phyloP scores from a whole-genome alignment of 2,113 vertebrate species.

The Penelope pileata region DNA sequence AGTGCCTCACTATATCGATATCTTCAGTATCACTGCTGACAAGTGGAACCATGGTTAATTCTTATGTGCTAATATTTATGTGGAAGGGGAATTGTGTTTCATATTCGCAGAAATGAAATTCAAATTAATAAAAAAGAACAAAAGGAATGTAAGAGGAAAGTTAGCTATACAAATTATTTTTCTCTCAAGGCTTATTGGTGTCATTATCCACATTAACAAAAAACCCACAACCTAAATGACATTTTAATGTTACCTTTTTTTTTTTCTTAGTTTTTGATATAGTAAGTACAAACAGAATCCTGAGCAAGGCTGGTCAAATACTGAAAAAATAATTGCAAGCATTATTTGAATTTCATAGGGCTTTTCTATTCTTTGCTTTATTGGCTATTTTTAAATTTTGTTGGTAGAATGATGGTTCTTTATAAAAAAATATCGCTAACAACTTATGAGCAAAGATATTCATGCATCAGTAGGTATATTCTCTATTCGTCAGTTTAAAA shows the following conservation, averaged over 20 bases:
- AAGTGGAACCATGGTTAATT: background rate
- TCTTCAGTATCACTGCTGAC: background rate
- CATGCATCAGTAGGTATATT: background rate
- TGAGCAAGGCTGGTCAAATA: background rate
- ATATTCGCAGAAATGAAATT: background rate
- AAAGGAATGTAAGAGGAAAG: background rate
- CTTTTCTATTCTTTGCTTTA: background rate
- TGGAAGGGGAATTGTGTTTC: background rate
- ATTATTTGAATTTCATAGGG: background rate
- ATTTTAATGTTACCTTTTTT: background rate
- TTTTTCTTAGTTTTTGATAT: background rate
- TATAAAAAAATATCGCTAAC: background rate
- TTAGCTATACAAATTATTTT: background rate
- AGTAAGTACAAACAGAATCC: background rate
- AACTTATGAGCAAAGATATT: background rate
- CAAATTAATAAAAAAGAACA: background rate
- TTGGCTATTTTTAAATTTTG: background rate
- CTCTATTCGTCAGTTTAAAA: background rate
- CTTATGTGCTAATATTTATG: background rate
- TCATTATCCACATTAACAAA: background rate
- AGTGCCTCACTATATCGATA: background rate
- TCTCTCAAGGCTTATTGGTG: background rate
- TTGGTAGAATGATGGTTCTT: background rate
- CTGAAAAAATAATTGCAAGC: background rate
- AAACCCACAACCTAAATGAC: background rate